These are phyloP conservation scores for Puntigrus tetrazona DNA, from an alignment of 2,113 vertebrate genomes.

Conservation along the genomic window DNA sequence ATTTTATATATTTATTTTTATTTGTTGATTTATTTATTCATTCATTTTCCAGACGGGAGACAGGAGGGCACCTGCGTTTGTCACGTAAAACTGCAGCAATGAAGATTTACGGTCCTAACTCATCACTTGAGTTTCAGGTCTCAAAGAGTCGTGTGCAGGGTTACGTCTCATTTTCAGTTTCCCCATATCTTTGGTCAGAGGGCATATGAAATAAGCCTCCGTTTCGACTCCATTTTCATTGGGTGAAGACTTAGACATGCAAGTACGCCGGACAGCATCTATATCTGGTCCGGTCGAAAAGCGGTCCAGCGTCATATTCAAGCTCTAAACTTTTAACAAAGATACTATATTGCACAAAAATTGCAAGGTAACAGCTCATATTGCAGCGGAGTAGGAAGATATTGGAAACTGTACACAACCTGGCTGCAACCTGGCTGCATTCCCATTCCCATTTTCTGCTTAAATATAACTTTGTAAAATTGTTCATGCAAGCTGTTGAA, in stretches of 20 bases:
- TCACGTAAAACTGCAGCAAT: not conserved
- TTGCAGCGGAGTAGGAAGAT: not conserved
- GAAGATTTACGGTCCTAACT: conserved; percentile 7
- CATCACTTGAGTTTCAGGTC: conserved; percentile 31
- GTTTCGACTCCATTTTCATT: conserved; percentile 6
- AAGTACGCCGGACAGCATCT: not conserved
- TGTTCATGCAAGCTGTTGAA: not conserved
- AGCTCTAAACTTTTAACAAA: not conserved
- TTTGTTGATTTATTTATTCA: too few relatives aligned
- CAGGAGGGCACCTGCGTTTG: conserved; percentile 19
- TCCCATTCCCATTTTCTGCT: not conserved
- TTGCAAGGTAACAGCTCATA: not conserved
- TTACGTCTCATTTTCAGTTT: conserved; percentile 33
- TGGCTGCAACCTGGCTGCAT: not conserved
- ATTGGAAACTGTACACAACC: not conserved
- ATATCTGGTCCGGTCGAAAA: not conserved
- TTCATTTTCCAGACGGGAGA: conserved; percentile 26
- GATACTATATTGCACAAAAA: not conserved
- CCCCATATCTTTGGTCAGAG: not conserved
- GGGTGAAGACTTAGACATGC: conserved; percentile 17
- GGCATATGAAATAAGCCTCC: not conserved
- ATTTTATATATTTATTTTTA: too few relatives aligned
- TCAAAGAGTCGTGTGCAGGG: conserved; percentile 5
- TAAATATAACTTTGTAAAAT: not conserved
- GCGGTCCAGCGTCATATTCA: not conserved